These are phyloP conservation scores for Cantharis flavilabris DNA, from an alignment of 2,888 invertebrate species.

Conservation along the genomic window DNA sequence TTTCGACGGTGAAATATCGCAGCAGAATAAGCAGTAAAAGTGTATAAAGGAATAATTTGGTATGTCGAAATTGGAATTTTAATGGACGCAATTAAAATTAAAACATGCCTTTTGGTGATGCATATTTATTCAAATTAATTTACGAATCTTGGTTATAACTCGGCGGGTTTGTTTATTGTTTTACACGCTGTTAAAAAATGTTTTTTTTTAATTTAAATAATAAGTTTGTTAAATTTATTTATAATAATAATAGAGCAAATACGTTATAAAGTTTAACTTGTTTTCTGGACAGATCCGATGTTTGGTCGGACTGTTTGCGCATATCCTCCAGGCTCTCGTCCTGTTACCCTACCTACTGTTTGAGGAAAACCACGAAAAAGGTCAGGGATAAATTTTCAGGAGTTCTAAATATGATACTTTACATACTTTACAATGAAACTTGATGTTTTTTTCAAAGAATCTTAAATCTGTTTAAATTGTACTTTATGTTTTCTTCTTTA, in stretches of 20 bases:
- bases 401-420: not conserved
- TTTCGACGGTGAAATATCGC: not conserved
- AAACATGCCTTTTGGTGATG: not conserved
- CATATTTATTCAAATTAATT: not conserved
- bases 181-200: not conserved
- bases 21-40: not conserved
- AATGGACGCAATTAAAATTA: not conserved
- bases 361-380: not conserved
- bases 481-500: not conserved
- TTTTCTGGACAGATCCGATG: not conserved
- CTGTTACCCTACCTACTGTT: not conserved
- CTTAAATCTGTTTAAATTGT: not conserved
- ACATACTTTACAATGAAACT: not conserved
- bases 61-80: not conserved
- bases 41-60: not conserved
- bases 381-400: not conserved
- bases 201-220: not conserved
- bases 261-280: not conserved
- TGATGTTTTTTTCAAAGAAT: not conserved
- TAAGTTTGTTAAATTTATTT: not conserved
- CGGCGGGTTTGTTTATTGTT: not conserved
- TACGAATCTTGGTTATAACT: not conserved
- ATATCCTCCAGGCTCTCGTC: not conserved
- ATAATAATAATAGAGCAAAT: not conserved
- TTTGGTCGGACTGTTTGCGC: not conserved